Conservation (phyloP, 1,140 invertebrate species). For the fruit fly (Drosophila melanogaster) region Release_6_plus_ISO1_MT NC_004354.4:16879001-16879500, state of each 20-base stretch:
- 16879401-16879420: not conserved
- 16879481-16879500: too few relatives aligned
- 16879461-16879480: too few relatives aligned
- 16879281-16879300: too few relatives aligned
- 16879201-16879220: slow-evolving; percentile 60
- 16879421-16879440: not conserved
- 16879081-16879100: slow-evolving; percentile 38
- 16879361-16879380: too few relatives aligned
- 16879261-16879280: slow-evolving; percentile 16
- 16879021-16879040: slow-evolving; percentile 8
- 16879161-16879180: slow-evolving; percentile 45
- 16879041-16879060: slow-evolving; percentile 35
- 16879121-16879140: slow-evolving; percentile 29
- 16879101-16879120: slow-evolving; percentile 19
- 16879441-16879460: too few relatives aligned
- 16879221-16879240: slow-evolving; percentile 48
- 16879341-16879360: not conserved
- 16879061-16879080: slow-evolving; percentile 65
- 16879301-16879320: too few relatives aligned
- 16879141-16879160: slow-evolving; percentile 26
- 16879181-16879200: slow-evolving; percentile 54
- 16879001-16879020: slow-evolving; percentile 47
- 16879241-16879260: slow-evolving; percentile 59
- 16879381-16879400: not conserved
- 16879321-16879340: too few relatives aligned